Conservation (phyloP, 1,140 invertebrate species). For the Liolophura sinensis region DNA sequence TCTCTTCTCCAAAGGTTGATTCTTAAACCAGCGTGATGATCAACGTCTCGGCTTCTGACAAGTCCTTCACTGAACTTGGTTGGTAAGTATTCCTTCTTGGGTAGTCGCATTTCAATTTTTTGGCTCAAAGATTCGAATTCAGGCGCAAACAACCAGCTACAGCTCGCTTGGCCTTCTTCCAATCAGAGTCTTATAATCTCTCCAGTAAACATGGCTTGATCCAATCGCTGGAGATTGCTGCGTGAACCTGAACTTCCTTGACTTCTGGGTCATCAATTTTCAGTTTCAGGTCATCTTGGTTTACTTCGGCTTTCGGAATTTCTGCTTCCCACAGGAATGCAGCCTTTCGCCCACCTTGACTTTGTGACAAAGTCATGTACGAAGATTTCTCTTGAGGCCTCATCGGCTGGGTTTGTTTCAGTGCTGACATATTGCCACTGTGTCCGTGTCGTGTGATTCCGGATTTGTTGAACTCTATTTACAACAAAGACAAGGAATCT, state of each 20-base stretch:
- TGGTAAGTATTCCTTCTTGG: constrained; percentile 10
- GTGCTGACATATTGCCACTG: constrained; percentile 25
- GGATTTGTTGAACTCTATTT: constrained; percentile 25
- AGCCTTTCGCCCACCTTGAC: constrained; percentile 18
- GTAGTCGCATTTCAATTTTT: constrained; percentile 5
- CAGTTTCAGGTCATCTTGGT: constrained; percentile 9
- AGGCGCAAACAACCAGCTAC: too few species aligned
- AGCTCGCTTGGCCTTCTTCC: too few species aligned
- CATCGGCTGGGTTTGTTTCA: constrained; percentile 21
- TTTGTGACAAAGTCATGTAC: not conserved
- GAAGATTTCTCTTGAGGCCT: constrained; percentile 9
- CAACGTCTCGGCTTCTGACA: too few species aligned
- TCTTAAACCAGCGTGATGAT: too few species aligned
- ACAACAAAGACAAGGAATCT: constrained; percentile 29
- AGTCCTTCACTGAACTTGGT: not conserved
- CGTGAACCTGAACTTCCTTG: not conserved
- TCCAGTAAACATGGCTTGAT: too few species aligned
- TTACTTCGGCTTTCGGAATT: not conserved
- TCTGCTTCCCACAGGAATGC: constrained; percentile 18
- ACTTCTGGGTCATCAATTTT: constrained; percentile 12
- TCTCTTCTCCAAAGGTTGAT: too few species aligned
- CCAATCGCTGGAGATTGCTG: too few species aligned
- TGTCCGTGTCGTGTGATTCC: constrained; percentile 14
- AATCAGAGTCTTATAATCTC: too few species aligned
- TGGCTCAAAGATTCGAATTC: too few species aligned